These are phyloP conservation scores for Eupithecia dodoneata DNA, from an alignment of 2,888 invertebrate genomes.

Conservation along the genomic window DNA sequence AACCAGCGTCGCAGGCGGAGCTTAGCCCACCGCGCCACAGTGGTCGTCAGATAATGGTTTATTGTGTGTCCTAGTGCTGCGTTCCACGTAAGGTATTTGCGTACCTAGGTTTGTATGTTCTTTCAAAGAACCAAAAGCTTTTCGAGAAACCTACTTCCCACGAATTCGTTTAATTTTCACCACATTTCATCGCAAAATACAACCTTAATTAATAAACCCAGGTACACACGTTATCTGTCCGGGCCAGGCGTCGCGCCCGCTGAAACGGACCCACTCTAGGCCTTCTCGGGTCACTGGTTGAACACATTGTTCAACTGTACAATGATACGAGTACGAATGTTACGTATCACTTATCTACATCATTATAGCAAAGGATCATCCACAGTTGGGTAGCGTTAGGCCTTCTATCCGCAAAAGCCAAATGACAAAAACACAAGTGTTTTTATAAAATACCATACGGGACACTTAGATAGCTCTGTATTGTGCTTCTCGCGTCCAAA, in stretches of 20 bases:
- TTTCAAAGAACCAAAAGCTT: not conserved
- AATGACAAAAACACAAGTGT: not conserved
- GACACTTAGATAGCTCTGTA: not conserved
- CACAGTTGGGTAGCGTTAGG: not conserved
- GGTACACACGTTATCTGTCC: conserved; percentile 1
- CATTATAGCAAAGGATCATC: not conserved
- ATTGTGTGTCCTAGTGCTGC: too few species aligned
- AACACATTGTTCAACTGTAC: not conserved
- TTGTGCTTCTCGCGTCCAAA: not conserved
- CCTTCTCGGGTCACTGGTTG: not conserved
- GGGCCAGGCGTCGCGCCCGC: not conserved
- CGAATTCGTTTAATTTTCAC: not conserved
- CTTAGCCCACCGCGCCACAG: too few species aligned
- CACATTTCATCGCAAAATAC: not conserved
- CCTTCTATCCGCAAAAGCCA: not conserved
- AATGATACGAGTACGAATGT: not conserved
- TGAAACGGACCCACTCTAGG: not conserved
- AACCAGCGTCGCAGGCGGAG: too few species aligned
- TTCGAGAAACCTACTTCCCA: not conserved
- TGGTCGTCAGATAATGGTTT: too few species aligned
- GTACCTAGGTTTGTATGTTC: not conserved
- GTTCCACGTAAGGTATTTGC: too few species aligned
- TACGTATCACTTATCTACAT: not conserved
- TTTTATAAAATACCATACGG: too few species aligned
- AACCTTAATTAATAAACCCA: not conserved